Evolutionary conservation across 2,797 vertebrate species (phyloP).

Genomic region (Lateolabrax maculatus): DNA sequence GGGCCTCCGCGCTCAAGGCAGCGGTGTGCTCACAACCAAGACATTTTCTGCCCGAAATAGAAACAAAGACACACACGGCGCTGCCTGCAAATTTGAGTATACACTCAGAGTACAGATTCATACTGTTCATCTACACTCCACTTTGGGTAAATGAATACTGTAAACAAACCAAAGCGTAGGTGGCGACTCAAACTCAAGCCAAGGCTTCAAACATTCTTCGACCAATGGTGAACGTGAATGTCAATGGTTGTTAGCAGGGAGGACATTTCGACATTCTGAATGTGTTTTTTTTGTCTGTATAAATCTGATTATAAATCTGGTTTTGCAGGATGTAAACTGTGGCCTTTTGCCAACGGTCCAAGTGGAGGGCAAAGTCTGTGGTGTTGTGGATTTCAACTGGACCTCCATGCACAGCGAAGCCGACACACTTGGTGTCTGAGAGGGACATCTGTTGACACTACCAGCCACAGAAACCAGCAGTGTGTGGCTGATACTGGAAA

Average conservation of each 20-base stretch:
- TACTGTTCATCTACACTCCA: background rate
- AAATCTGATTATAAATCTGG: too few relatives aligned
- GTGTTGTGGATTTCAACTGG: background rate
- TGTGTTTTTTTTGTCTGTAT: background rate
- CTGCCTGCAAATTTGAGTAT: conserved; percentile 45
- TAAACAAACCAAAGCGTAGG: background rate
- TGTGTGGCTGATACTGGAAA: background rate
- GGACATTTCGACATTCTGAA: too few relatives aligned
- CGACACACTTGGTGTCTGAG: background rate
- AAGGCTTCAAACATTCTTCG: too few relatives aligned
- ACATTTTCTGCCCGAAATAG: conserved; percentile 63
- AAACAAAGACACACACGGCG: conserved; percentile 16
- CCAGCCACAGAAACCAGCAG: conserved; percentile 9
- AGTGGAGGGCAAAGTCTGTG: background rate
- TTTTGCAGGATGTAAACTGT: too few relatives aligned
- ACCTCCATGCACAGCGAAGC: background rate
- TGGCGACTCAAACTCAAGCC: background rate
- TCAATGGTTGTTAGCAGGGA: too few relatives aligned
- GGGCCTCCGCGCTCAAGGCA: conserved; percentile 55
- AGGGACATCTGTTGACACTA: background rate
- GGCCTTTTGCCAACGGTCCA: background rate
- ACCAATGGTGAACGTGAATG: too few relatives aligned
- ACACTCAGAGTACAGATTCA: conserved; percentile 12
- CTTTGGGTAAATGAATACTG: background rate
- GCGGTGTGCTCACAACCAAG: conserved; percentile 57